Conservation (phyloP, 2,113 vertebrate genomes). For the Otis tarda region DNA sequence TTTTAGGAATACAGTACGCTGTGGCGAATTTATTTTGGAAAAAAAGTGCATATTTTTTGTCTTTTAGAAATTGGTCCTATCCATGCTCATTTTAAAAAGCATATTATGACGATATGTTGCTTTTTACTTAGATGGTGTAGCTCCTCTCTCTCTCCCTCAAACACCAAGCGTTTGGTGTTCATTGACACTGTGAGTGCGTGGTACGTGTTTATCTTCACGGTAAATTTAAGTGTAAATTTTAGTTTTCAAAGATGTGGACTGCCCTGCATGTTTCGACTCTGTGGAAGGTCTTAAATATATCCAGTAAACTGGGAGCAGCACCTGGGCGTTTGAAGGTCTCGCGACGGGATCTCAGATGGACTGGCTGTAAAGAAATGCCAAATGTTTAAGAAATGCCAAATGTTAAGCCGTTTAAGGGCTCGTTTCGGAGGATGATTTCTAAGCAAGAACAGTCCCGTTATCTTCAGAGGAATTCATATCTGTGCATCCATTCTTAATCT, state of each 20-base stretch:
- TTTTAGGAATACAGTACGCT: neutral
- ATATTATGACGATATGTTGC: neutral
- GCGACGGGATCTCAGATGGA: neutral
- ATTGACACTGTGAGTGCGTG: rapidly evolving
- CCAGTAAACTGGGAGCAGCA: neutral
- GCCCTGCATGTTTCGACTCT: neutral
- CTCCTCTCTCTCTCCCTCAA: neutral
- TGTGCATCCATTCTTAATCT: rapidly evolving
- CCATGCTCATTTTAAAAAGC: neutral
- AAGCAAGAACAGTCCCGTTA: neutral
- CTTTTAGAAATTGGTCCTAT: neutral
- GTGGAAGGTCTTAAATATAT: neutral
- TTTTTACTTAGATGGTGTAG: neutral
- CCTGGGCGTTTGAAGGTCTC: neutral
- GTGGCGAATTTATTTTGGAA: neutral
- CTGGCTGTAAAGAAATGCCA: neutral
- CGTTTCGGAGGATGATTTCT: neutral
- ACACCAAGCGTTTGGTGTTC: neutral
- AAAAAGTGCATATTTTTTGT: neutral
- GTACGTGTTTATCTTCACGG: neutral
- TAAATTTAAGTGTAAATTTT: neutral
- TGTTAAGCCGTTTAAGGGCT: neutral
- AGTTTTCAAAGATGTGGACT: neutral
- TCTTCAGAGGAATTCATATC: neutral
- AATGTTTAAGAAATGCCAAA: too few species aligned